Conservation (phyloP, 2,797 vertebrate genomes). For the Podarcis lilfordi region DNA sequence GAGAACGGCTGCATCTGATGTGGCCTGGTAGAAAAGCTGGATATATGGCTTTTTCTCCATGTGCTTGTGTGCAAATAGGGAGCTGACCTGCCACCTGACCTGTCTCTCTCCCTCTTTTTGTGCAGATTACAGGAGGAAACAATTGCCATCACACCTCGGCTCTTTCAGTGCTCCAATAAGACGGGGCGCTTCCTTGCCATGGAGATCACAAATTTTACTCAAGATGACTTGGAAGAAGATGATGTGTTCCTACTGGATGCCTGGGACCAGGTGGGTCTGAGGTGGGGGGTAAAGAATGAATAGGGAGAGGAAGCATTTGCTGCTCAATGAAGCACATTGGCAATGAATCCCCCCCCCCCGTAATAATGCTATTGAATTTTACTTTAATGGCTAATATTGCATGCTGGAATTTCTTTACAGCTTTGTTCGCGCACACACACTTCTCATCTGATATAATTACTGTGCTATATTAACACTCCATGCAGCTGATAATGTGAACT, state of each 20-base stretch:
- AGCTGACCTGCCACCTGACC: neutral
- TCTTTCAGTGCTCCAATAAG: conserved; percentile 90
- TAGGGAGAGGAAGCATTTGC: neutral
- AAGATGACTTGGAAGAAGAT: conserved; percentile 86
- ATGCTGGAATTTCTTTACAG: neutral
- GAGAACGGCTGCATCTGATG: too few relatives aligned
- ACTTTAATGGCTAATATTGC: neutral
- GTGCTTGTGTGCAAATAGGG: too few relatives aligned
- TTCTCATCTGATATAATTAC: neutral
- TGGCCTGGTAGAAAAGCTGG: neutral
- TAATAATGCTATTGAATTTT: neutral
- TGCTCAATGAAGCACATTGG: neutral
- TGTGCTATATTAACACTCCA: neutral
- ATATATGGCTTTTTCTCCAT: neutral
- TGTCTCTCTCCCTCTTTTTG: neutral
- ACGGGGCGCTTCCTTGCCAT: conserved; percentile 85
- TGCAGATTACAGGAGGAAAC: conserved; percentile 83
- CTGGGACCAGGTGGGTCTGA: conserved; percentile 85
- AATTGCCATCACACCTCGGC: conserved; percentile 72
- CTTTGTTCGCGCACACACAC: neutral
- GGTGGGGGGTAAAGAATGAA: neutral
- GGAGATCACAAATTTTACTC: conserved; percentile 84
- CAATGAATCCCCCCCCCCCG: neutral
- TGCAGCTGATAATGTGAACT: too few relatives aligned
- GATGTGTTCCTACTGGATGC: conserved; percentile 86